A percentile compares a stretch with the other conserved stretches of the same genome.
Evolutionary conservation across 2,113 vertebrate species (phyloP).

Genomic region (Catharus fuscescens): DNA sequence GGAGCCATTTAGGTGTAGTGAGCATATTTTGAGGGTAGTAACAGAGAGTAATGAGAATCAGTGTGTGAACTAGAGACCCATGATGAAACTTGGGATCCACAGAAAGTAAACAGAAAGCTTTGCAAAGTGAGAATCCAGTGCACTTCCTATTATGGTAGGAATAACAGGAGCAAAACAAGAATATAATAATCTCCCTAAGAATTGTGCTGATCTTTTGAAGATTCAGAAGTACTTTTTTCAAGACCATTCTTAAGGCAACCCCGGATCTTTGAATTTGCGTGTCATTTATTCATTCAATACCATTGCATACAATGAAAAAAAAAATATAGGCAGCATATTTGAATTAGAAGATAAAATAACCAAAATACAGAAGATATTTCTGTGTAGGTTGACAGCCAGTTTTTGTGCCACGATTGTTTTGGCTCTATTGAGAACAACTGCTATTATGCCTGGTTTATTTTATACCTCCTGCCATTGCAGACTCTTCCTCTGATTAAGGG

Average conservation of each 20-base stretch:
- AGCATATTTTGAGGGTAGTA: background rate
- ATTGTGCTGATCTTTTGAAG: background rate
- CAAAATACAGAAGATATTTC: background rate
- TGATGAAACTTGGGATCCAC: background rate
- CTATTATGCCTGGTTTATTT: background rate
- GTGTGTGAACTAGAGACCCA: background rate
- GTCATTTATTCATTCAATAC: background rate
- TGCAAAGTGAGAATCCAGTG: background rate
- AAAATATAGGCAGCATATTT: background rate
- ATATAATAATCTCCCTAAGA: background rate
- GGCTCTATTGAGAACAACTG: background rate
- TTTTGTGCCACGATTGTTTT: background rate
- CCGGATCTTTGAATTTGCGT: background rate
- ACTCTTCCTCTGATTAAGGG: background rate
- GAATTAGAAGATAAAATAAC: background rate
- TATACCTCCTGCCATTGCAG: background rate
- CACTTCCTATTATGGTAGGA: background rate
- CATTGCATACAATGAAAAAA: background rate
- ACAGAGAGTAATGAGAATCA: background rate
- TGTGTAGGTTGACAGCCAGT: background rate
- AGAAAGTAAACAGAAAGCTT: background rate
- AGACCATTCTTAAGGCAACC: background rate
- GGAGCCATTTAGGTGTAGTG: background rate
- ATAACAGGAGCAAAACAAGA: background rate
- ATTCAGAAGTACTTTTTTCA: background rate